Evolutionary conservation across 2,888 invertebrate genomes (phyloP), one percentile per base, ranked within the genome.

Genomic region (Apotomis betuletana): DNA sequence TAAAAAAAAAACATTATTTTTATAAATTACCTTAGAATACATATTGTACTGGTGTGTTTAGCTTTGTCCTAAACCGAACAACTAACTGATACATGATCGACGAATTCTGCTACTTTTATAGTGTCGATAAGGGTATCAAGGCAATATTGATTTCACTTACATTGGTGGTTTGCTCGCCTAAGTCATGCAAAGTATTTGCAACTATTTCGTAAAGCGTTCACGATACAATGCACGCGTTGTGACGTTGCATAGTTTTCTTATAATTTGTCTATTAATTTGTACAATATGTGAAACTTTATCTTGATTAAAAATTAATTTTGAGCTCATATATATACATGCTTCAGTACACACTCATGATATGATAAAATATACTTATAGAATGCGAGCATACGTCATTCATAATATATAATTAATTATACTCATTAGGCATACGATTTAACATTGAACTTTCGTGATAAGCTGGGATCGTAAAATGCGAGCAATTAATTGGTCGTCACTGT

Each of bases 81-180:
- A 77, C 78, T 76, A 79, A 92, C 88, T 92, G 92, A 91, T 91
- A 86, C 81, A 76, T 80, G 79, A 79, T 81, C 74, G 76, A 77
- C 80, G 82, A 81, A 82, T 82, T 76, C 83, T 78, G 79, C 83
- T 82, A 83, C 89, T 91, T 92, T 90, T 92, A 92, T 92, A 92
- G 88, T 82, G 80, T 82, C 83, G 85, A 82, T 82, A 87, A 87
- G 83, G 75, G 83, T 86, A 79, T 84, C 91, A 92, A 91, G 90
- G 91, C 87, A 84, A 91, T 85, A 84, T 84, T 81, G 89, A 88
- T 91, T 91, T 90, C 91, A 84, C 89, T 87, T 68, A 81, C 81
- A 82, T 84, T 80, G 75, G 77, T 81, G 81, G 79, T 83, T 85
- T 85, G 77, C 79, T 76, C 76, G 80, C 79, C 80, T 83, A 81